Evolutionary conservation across 2,888 invertebrate species (phyloP).

Genomic region (Trichacis sp.): DNA sequence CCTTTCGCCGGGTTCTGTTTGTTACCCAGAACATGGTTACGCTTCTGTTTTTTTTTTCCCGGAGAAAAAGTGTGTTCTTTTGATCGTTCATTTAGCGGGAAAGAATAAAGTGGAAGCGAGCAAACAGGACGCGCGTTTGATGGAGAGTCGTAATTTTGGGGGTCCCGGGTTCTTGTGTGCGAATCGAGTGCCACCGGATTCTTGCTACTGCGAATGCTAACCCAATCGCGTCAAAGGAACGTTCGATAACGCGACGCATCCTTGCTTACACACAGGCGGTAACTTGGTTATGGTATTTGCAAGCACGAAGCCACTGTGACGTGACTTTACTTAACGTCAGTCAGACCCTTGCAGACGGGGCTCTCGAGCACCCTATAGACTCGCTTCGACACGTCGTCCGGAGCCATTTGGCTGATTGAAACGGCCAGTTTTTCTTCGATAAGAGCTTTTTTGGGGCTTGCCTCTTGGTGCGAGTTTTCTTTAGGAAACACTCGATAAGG

Average conservation of each 20-base stretch:
- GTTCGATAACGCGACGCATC: slow-evolving; percentile 51
- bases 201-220: slow-evolving; percentile 32
- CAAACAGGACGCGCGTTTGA: slow-evolving; percentile 1
- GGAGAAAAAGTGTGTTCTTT: too few species aligned
- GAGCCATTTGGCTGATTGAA: slow-evolving; percentile 37
- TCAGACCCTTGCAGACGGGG: slow-evolving; percentile 37
- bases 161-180: slow-evolving; percentile 1
- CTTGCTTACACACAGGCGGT: slow-evolving; percentile 49
- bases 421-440: slow-evolving; percentile 19
- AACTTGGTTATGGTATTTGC: slow-evolving; percentile 60
- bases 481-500: neutral
- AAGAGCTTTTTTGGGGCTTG: too few species aligned
- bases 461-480: neutral
- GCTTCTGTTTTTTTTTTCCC: too few species aligned
- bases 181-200: slow-evolving; percentile 4
- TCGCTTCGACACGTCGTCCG: slow-evolving; percentile 25
- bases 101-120: neutral
- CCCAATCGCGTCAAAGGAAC: slow-evolving; percentile 50
- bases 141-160: neutral
- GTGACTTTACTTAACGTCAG: slow-evolving; percentile 51
- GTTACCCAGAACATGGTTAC: too few species aligned
- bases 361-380: slow-evolving; percentile 18
- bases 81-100: too few species aligned
- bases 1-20: neutral
- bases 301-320: slow-evolving; percentile 54